Percentiles rank a stretch among this genome's conserved stretches.
phyloP scores from a whole-genome alignment of 1,140 invertebrate genomes.

The Psilanteris sp. region DNA sequence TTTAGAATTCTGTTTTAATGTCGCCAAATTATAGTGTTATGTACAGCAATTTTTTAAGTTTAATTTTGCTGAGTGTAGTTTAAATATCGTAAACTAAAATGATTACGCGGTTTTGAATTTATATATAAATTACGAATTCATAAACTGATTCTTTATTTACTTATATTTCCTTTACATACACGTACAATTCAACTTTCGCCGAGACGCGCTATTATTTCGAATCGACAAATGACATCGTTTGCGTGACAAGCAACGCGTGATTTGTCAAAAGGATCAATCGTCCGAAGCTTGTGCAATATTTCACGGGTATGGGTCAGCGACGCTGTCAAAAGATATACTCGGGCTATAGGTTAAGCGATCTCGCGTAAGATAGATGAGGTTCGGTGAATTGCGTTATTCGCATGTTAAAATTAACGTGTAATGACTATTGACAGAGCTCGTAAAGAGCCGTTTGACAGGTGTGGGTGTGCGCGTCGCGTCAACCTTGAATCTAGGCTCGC shows the following conservation, averaged over 20 bases:
- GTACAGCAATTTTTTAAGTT: too few species aligned
- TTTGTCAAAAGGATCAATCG: constrained; percentile 52
- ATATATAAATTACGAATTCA: too few species aligned
- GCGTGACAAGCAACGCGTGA: constrained; percentile 28
- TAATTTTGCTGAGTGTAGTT: too few species aligned
- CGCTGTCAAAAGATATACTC: constrained; percentile 30
- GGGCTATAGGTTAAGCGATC: constrained; percentile 11
- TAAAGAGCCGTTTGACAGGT: constrained; percentile 65
- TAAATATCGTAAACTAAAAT: too few species aligned
- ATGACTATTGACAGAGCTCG: constrained; percentile 70
- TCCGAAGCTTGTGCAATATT: constrained; percentile 35
- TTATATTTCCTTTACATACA: too few species aligned
- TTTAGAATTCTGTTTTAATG: too few species aligned
- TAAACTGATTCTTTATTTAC: too few species aligned
- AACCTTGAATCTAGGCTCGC: constrained; percentile 55
- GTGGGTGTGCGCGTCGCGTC: constrained; percentile 64
- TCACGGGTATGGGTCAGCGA: constrained; percentile 24
- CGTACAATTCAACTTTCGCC: constrained; percentile 7
- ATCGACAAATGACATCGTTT: constrained; percentile 5
- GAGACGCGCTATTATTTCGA: constrained; percentile 9
- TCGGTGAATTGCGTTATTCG: constrained; percentile 59
- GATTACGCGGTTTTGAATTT: too few species aligned
- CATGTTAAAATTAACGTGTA: constrained; percentile 71
- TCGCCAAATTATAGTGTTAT: too few species aligned
- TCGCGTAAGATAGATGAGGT: constrained; percentile 40